Evolutionary conservation across 2,113 vertebrate genomes (phyloP).

Genomic region (Tyrannus savana): DNA sequence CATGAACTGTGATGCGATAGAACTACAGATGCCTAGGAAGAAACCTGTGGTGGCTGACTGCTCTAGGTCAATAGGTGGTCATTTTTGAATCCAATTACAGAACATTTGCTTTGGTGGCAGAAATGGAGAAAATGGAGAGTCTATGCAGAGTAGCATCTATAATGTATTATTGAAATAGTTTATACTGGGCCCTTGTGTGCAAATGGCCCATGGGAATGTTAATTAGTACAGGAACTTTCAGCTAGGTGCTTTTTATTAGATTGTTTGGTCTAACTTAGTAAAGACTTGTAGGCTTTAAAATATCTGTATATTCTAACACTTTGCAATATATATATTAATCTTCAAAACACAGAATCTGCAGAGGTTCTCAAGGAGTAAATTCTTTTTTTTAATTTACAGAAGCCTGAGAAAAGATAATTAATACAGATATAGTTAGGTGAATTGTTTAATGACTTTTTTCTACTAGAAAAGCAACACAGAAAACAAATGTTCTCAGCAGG

Average conservation of each 20-base stretch:
- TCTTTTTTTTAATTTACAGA: background rate
- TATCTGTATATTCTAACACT: background rate
- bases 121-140: background rate
- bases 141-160: background rate
- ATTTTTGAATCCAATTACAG: background rate
- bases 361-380: background rate
- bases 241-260: background rate
- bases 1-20: background rate
- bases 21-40: background rate
- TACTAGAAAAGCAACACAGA: background rate
- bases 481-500: conserved; percentile 45
- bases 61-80: background rate
- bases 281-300: background rate
- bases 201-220: background rate
- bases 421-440: conserved; percentile 21
- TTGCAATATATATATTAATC: background rate
- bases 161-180: background rate
- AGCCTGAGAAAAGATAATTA: conserved; percentile 15
- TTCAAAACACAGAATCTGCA: background rate
- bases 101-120: background rate
- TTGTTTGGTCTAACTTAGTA: background rate
- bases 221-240: background rate
- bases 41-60: rapidly evolving
- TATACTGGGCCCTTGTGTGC: background rate
- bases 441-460: background rate